phyloP scores from a whole-genome alignment of 2,888 invertebrate genomes.

The Prenolepis imparis region DNA sequence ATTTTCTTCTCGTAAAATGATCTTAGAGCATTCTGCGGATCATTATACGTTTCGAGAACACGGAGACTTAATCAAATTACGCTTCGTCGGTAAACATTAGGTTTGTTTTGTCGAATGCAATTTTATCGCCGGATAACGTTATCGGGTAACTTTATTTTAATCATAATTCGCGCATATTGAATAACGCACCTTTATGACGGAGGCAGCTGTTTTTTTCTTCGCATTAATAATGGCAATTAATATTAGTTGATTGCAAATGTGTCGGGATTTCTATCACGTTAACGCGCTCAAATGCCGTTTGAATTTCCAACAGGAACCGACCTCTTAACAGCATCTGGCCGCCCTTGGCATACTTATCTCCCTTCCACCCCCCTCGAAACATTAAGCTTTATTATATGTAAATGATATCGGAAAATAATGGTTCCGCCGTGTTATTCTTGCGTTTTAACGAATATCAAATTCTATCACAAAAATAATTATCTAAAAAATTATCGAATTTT shows the following conservation, averaged over 20 bases:
- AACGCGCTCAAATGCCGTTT: slow-evolving; percentile 34
- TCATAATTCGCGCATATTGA: neutral
- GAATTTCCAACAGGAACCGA: slow-evolving; percentile 64
- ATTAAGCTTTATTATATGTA: slow-evolving; percentile 37
- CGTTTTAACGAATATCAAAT: neutral
- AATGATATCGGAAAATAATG: slow-evolving; percentile 7
- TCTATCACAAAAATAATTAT: neutral
- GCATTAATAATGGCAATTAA: neutral
- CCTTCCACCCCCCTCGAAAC: slow-evolving; percentile 4
- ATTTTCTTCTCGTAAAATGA: slow-evolving; percentile 42
- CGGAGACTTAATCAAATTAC: slow-evolving; percentile 9
- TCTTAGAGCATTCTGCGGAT: neutral
- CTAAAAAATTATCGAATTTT: neutral
- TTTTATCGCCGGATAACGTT: neutral
- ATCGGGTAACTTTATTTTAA: neutral
- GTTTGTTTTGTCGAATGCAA: neutral
- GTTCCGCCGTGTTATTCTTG: neutral
- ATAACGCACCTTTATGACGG: neutral
- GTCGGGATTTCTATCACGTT: slow-evolving; percentile 48
- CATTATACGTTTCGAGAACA: neutral
- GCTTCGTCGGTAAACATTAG: slow-evolving; percentile 1
- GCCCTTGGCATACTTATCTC: slow-evolving; percentile 64
- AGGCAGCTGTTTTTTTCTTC: neutral
- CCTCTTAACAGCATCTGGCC: slow-evolving; percentile 64
- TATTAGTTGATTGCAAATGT: slow-evolving; percentile 44